Base-by-base conservation (phyloP, 2,113 vertebrate genomes). In the Phyllopteryx taeniolatus region DNA sequence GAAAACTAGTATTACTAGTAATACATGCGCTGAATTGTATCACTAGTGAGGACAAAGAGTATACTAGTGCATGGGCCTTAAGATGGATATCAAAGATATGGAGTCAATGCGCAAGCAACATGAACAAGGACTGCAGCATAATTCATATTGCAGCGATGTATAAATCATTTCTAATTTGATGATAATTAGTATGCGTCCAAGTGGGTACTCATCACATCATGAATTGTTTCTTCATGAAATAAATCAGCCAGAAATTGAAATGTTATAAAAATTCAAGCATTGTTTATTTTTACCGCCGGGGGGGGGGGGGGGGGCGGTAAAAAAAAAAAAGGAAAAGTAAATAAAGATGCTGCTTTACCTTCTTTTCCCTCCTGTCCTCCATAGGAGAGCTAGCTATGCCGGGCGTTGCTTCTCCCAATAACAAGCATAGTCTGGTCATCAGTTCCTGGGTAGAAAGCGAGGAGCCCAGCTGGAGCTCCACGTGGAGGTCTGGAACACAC, bases 391-490 rank as follows among this genome's bases (percentile, higher is more conserved):
- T 95, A 89, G 93, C 91, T 83, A 96, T 91, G 84, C 92, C 87
- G 70, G 96, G 94, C 86, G 98, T 95, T 71, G 95, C 94, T 95
- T 98, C 96, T 92, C 98, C 97, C 90, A 99, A 92, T 88, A 98
- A 93, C 93, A 99, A 97, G 66, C 96, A 96, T 94, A 98, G 82
- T 89, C 98, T 96, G 86, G 97, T 99, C 98, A 98, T 98, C 93
- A 99, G 86, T 92, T 99, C 96, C 90, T 98, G 96, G 90, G 95
- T 94, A 85, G 96, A 96, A 77, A 96, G 94, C 73, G 96, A 96
- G 94, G 96, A 96, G 92, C 93, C 94, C 4, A 83, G 89, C 86
- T 94, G 95, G 87, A 93, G 94, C 87, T 94, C 93, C 71, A 93
- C 84, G 77, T 95, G 95, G 88, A 93, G 89, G 92, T 97, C 96